Evolutionary conservation across 2,113 vertebrate genomes (phyloP), one percentile per base, ranked within the genome.

Genomic region (Crocuta crocuta): DNA sequence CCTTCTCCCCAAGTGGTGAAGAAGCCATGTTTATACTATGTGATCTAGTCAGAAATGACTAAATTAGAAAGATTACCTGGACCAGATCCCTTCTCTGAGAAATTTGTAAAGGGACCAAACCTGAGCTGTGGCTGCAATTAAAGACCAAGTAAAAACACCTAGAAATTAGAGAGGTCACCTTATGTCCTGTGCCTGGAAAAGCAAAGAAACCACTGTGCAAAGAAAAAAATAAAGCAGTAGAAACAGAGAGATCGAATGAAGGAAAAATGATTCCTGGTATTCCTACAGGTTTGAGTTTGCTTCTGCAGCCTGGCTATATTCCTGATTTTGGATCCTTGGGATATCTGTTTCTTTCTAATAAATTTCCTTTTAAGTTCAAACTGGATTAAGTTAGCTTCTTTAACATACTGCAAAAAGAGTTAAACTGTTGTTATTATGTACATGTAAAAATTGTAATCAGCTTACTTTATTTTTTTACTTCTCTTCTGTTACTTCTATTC

Each of bases 321-420:
- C 53, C 53, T 87, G 43, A 87, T 81, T 87, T 95, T 70, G n/a
- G 53, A 79, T 79, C 43, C 63, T 65, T 83, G 61, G 16, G 45
- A n/a, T 91, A 95, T 26, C 39, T 87, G 90, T 90, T 87, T 96
- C 61, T 91, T 79, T 71, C 76, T 24, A 95, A 78, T 91, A 78
- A 76, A 91, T 85, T 85, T 81, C 55, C 83, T 83, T 92, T 86
- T 78, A 82, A 93, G 17, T 81, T 93, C 66, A 90, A 86, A 70
- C 4, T 71, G 31, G 83, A 50, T 87, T 39, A 16, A 58, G 66
- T 74, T 91, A 84, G n/a, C 53, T 66, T 78, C 48, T 97, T 94
- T 94, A 39, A 93, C 5, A 89, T 33, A 68, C 12, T 66, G 53
- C 39, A n/a, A 66, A 89, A 96, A 82, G 11, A 94, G 84, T 83